phyloP scores from a whole-genome alignment of 2,888 invertebrate species.

The Cantharis rufa region DNA sequence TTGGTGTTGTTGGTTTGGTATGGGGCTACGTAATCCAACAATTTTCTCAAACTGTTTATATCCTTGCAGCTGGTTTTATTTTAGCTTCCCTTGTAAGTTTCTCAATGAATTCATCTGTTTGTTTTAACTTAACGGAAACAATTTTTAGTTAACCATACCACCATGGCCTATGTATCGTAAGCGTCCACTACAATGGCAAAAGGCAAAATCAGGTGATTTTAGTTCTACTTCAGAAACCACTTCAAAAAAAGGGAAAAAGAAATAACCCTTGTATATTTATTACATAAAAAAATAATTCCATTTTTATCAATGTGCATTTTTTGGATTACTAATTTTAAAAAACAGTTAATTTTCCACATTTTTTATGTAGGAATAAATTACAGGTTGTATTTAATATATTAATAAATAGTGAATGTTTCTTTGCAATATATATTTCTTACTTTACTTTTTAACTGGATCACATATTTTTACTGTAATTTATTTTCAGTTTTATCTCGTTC shows the following conservation, averaged over 20 bases:
- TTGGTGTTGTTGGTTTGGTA: slow-evolving; percentile 87
- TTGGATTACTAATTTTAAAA: neutral
- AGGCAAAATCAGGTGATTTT: slow-evolving; percentile 60
- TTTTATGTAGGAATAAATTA: neutral
- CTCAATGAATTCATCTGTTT: neutral
- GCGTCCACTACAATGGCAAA: slow-evolving; percentile 89
- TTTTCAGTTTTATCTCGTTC: too few species aligned
- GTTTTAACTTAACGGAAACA: neutral
- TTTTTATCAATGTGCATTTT: neutral
- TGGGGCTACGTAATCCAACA: slow-evolving; percentile 95
- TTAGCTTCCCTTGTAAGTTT: slow-evolving; percentile 77
- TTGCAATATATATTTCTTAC: neutral
- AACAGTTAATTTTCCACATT: neutral
- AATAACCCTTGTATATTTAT: slow-evolving; percentile 3
- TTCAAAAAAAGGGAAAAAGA: slow-evolving; percentile 42
- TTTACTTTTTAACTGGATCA: too few species aligned
- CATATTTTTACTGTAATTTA: neutral
- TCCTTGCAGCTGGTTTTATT: slow-evolving; percentile 87
- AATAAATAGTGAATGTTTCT: neutral
- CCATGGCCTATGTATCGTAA: slow-evolving; percentile 96
- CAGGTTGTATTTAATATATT: neutral
- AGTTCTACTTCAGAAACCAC: slow-evolving; percentile 38
- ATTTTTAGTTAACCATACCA: slow-evolving; percentile 77
- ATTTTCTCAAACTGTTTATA: slow-evolving; percentile 93
- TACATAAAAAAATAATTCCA: neutral